phyloP scores from a whole-genome alignment of 2,113 vertebrate genomes.

The Scytalopus superciliaris region DNA sequence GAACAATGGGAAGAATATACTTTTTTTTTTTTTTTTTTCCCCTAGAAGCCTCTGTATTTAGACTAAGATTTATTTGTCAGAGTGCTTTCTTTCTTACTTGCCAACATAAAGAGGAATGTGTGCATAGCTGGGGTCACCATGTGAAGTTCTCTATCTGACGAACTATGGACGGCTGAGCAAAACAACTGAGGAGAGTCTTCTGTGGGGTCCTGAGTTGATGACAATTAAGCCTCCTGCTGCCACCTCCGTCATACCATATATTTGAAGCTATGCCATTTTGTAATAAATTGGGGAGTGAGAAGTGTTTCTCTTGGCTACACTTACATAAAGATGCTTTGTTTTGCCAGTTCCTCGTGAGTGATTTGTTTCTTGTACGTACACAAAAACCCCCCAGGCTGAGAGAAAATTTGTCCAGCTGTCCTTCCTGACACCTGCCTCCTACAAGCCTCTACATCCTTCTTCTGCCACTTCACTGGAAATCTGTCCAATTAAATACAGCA shows the following conservation, averaged over 20 bases:
- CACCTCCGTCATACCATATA: background rate
- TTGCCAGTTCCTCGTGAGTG: background rate
- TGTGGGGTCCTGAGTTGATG: background rate
- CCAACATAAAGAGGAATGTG: background rate
- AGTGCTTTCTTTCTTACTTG: background rate
- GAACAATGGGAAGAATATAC: background rate
- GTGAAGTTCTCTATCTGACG: background rate
- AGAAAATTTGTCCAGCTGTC: background rate
- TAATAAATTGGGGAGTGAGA: background rate
- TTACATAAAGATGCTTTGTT: background rate
- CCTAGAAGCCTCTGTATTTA: background rate
- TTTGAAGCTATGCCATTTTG: background rate
- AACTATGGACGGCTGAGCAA: background rate
- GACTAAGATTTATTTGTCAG: background rate
- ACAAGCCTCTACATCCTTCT: background rate
- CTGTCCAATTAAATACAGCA: background rate
- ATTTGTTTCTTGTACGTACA: background rate
- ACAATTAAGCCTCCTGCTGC: background rate
- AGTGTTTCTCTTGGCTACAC: background rate
- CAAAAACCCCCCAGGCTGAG: background rate
- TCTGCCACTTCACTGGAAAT: background rate
- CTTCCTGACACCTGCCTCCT: background rate
- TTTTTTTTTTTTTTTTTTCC: too few relatives aligned
- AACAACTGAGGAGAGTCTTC: background rate
- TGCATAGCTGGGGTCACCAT: background rate